Evolutionary conservation across 2,888 invertebrate species (phyloP), one percentile per base, ranked within the genome.

Genomic region (Abrostola triplasia): DNA sequence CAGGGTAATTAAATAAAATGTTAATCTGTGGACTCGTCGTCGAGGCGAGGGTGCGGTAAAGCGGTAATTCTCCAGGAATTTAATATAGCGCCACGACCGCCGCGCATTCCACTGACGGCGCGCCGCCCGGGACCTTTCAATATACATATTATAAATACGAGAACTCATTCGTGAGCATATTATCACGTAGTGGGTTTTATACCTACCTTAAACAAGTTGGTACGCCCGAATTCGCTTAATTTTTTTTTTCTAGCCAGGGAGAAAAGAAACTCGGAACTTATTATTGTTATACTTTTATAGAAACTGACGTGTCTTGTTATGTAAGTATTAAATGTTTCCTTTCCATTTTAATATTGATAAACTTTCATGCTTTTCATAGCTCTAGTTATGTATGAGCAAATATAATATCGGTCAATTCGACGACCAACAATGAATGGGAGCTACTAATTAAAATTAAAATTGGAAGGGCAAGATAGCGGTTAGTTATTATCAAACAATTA

Each of bases 31-130:
- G 58, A 62, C 70, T 63, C 73, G 66, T 74, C 70, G 13, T 61
- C 67, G 24, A 49, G 54, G 54, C 58, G 60, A 60, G 67, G 71
- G 70, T n/a, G n/a, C n/a, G n/a, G n/a, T 24, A 24, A 24, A 57
- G 66, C 62, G 70, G 68, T 83, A 84, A 85, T 83, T 76, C 81
- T 57, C 53, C 38, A 76, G 88, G 92, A 91, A 92, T 92, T 92
- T 92, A 92, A 92, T 92, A 92, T 87, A 82, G 83, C 62, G 50
- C 54, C 70, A 67, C 48, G 68, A 47, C 50, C 64, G 65, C 65
- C 61, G 65, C 80, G 83, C 87, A 86, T 87, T 84, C 87, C 86
- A 59, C 42, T 12, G 59, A 48, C 64, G 64, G 61, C 57, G 51
- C 63, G 50, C 40, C 49, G 67, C 44, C 24, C 44, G 52, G 66